Conservation (phyloP, 2,888 invertebrate genomes). For the Enchytraeus crypticus region DNA sequence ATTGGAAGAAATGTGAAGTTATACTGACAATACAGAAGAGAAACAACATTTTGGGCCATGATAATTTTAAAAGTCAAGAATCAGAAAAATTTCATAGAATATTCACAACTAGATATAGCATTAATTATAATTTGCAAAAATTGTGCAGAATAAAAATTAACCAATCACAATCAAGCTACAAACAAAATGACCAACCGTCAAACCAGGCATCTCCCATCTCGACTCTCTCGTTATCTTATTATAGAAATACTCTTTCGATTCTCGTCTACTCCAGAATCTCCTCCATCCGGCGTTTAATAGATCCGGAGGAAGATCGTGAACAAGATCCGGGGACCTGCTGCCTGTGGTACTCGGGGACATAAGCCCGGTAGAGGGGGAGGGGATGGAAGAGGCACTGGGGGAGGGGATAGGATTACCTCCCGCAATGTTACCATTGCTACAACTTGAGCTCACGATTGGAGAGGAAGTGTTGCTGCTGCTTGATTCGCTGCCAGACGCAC, state of each 20-base stretch:
- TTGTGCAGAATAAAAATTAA: no score
- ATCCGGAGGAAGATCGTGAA: conserved; percentile 58
- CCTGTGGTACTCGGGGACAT: conserved; percentile 5
- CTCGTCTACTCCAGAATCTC: conserved; percentile 90
- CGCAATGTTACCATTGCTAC: no score
- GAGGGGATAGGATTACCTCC: no score
- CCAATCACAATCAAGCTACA: no score
- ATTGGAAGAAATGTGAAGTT: no score
- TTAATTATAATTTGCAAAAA: no score
- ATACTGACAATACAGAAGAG: no score
- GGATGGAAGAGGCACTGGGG: neutral
- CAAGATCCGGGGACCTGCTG: conserved; percentile 6
- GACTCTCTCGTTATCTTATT: conserved; percentile 90
- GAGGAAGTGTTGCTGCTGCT: no score
- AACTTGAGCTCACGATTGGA: no score
- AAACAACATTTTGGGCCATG: neutral
- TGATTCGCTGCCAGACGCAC: no score
- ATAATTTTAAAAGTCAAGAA: neutral
- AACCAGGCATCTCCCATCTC: conserved; percentile 96
- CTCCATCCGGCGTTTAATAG: conserved; percentile 83
- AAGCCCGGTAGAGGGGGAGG: neutral
- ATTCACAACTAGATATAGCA: neutral
- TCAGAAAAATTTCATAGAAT: neutral
- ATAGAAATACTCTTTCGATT: conserved; percentile 91
- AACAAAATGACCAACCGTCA: no score